phyloP scores from a whole-genome alignment of 2,888 invertebrate species.

The Meghimatium bilineatum region DNA sequence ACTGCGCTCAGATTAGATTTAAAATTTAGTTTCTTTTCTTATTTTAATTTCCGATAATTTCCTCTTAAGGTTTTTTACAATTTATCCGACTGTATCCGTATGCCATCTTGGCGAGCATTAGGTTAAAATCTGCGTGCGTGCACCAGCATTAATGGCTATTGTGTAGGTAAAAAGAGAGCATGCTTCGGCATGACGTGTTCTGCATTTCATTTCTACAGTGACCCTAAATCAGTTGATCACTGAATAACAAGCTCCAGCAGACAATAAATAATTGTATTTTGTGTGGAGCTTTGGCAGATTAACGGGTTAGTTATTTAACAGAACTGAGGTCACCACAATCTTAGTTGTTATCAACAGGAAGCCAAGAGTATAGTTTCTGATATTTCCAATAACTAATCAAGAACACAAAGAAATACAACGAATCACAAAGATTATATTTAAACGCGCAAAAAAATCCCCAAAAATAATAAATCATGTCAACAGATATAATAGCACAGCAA shows the following conservation, averaged over 20 bases:
- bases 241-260: background rate
- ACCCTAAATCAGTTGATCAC: background rate
- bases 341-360: no score
- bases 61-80: slow-evolving; percentile 26
- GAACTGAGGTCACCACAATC: no score
- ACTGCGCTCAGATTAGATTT: slow-evolving; percentile 23
- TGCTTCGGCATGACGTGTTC: slow-evolving; percentile 24
- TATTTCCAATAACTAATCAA: no score
- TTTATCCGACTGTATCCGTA: slow-evolving; percentile 22
- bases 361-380: no score
- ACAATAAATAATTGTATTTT: background rate
- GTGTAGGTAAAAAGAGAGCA: slow-evolving; percentile 8
- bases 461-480: no score
- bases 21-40: slow-evolving; percentile 24
- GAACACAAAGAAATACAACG: no score
- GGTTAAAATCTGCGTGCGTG: slow-evolving; percentile 22
- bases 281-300: background rate
- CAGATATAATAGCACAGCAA: no score
- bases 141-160: slow-evolving; percentile 30
- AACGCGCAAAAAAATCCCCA: no score
- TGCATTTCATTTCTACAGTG: slow-evolving; percentile 24
- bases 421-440: no score
- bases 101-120: slow-evolving; percentile 37
- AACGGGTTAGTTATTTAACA: no score
- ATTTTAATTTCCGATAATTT: slow-evolving; percentile 33